Evolutionary conservation across 2,797 vertebrate species (phyloP).

Genomic region (Siniperca undulata): DNA sequence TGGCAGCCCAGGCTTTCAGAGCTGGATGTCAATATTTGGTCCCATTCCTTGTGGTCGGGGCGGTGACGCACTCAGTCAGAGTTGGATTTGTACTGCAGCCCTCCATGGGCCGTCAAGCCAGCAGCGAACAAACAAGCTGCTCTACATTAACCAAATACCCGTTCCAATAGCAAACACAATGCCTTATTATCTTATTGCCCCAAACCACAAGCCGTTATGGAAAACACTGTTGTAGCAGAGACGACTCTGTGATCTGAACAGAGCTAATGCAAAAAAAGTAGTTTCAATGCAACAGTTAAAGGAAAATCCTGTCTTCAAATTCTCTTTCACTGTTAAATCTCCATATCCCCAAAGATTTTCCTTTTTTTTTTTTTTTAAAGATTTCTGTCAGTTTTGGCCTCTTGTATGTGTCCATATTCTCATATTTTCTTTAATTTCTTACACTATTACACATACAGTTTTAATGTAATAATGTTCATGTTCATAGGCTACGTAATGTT

Average conservation of each 20-base stretch:
- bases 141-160: conserved; percentile 44
- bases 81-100: conserved; percentile 49
- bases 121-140: conserved; percentile 63
- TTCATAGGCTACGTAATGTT: neutral
- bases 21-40: conserved; percentile 75
- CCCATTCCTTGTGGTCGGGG: conserved; percentile 63
- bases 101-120: conserved; percentile 42
- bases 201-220: conserved; percentile 49
- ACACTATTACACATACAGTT: too few relatives aligned
- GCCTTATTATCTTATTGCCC: conserved; percentile 48
- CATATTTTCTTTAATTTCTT: too few relatives aligned
- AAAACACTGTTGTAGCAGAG: conserved; percentile 14
- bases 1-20: conserved; percentile 51
- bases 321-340: neutral
- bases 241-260: conserved; percentile 16
- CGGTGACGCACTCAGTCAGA: conserved; percentile 65
- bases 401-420: neutral
- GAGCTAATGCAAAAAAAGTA: conserved; percentile 13
- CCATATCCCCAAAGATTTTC: neutral
- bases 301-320: neutral
- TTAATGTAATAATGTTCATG: too few relatives aligned
- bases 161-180: conserved; percentile 53
- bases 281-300: neutral
- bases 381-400: neutral
- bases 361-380: neutral